Conservation (phyloP, 2,888 invertebrate genomes). For the Hedychridium roseum region DNA sequence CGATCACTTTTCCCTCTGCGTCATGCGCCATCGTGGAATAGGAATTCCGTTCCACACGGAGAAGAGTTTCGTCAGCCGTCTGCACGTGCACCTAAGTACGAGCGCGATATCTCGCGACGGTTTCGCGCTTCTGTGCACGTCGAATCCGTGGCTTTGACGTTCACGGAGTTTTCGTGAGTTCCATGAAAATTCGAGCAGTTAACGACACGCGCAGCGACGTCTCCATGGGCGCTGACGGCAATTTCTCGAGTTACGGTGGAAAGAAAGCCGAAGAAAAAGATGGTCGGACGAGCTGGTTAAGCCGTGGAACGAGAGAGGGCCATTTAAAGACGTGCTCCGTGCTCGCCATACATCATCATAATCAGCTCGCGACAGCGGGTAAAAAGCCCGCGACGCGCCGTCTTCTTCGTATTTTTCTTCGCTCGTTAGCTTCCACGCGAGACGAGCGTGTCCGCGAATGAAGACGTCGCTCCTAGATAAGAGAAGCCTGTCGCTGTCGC, state of each 20-base stretch:
- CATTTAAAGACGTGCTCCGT: slow-evolving; percentile 21
- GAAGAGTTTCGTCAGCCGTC: slow-evolving; percentile 45
- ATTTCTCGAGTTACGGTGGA: not conserved
- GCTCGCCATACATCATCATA: slow-evolving; percentile 32
- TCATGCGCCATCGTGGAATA: slow-evolving; percentile 35
- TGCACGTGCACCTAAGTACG: no score
- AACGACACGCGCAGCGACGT: no score
- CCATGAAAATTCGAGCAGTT: no score
- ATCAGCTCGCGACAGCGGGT: slow-evolving; percentile 28
- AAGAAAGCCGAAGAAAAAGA: no score
- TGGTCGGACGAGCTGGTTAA: no score
- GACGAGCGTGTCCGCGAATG: slow-evolving; percentile 16
- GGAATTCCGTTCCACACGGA: slow-evolving; percentile 38
- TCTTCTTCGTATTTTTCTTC: slow-evolving; percentile 12
- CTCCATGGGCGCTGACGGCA: not conserved
- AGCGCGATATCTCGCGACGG: slow-evolving; percentile 35
- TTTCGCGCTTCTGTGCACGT: no score
- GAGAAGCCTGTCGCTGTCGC: slow-evolving; percentile 13
- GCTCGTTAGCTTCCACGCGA: slow-evolving; percentile 3
- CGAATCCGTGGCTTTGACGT: no score
- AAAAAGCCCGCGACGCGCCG: slow-evolving; percentile 18
- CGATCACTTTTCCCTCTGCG: slow-evolving; percentile 37
- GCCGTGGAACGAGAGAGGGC: slow-evolving; percentile 4
- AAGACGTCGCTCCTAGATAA: slow-evolving; percentile 25
- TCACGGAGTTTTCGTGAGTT: not conserved